phyloP scores from a whole-genome alignment of 1,140 invertebrate genomes.

The Odontomachus brunneus region DNA sequence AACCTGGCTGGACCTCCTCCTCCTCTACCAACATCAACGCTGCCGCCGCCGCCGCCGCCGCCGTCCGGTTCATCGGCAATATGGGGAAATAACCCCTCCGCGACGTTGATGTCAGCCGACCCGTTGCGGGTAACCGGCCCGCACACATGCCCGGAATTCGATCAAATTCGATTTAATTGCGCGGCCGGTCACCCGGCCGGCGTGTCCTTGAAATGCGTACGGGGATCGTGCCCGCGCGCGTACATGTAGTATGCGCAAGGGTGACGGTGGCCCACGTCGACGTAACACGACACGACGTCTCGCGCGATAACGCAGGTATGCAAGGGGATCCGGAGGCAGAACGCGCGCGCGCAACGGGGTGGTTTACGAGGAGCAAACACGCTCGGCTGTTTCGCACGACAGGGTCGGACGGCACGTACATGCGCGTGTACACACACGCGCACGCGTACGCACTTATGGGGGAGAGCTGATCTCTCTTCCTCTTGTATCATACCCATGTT shows the following conservation, averaged over 20 bases:
- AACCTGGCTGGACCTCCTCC: too few species aligned
- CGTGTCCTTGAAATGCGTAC: constrained; percentile 52
- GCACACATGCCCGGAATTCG: constrained; percentile 54
- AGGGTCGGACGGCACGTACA: constrained; percentile 51
- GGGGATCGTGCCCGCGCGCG: not conserved
- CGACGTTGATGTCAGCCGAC: constrained; percentile 50
- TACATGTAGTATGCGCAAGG: too few species aligned
- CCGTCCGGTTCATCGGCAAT: constrained; percentile 27
- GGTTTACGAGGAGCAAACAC: constrained; percentile 75
- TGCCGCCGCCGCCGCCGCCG: not conserved
- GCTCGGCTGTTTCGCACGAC: constrained; percentile 66
- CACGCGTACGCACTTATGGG: not conserved
- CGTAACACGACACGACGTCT: constrained; percentile 51
- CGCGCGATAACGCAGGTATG: constrained; percentile 64
- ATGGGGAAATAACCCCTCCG: constrained; percentile 41
- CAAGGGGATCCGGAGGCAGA: constrained; percentile 30
- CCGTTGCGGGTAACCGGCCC: constrained; percentile 47
- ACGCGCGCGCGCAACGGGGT: constrained; percentile 66
- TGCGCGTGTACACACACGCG: not conserved
- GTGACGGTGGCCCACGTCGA: not conserved
- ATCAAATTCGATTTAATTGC: constrained; percentile 67
- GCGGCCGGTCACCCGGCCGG: not conserved
- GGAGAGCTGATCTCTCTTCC: constrained; percentile 18
- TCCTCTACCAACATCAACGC: too few species aligned
- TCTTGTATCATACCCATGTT: too few species aligned